Percentiles rank a stretch among this genome's conserved stretches.
These are phyloP conservation scores for Pammene fasciana DNA, from an alignment of 2,888 invertebrate species.

Conservation along the genomic window DNA sequence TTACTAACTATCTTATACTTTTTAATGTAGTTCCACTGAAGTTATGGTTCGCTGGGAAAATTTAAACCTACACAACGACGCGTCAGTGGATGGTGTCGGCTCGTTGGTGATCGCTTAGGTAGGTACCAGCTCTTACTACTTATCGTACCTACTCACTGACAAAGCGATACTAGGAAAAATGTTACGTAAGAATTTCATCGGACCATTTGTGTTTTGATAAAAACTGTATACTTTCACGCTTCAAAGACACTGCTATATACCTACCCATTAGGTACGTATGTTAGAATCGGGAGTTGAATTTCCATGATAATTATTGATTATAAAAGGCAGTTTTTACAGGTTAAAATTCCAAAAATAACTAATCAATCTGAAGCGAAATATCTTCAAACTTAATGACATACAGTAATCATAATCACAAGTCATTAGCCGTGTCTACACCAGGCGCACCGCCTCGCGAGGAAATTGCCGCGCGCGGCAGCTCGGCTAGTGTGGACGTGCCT, in stretches of 20 bases:
- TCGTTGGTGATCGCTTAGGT: not conserved
- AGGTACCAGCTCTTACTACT: no score
- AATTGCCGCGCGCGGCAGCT: no score
- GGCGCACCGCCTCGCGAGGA: no score
- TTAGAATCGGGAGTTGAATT: not conserved
- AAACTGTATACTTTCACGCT: slow-evolving; percentile 39
- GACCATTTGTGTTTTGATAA: slow-evolving; percentile 31
- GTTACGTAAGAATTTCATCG: slow-evolving; percentile 27
- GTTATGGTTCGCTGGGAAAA: slow-evolving; percentile 61
- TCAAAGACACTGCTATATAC: slow-evolving; percentile 15
- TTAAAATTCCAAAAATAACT: no score
- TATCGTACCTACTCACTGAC: slow-evolving; percentile 21
- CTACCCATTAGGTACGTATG: slow-evolving; percentile 9
- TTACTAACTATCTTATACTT: slow-evolving; percentile 63
- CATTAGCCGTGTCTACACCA: no score
- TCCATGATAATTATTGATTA: not conserved
- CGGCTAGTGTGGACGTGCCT: no score
- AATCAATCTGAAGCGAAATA: no score
- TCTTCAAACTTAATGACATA: no score
- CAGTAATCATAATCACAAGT: no score
- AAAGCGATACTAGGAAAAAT: slow-evolving; percentile 19
- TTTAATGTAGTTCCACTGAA: slow-evolving; percentile 64
- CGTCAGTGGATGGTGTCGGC: slow-evolving; percentile 52
- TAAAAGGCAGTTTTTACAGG: no score
- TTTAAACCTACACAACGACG: slow-evolving; percentile 44